Evolutionary conservation across 1,140 invertebrate species (phyloP).

Genomic region (Camponotus pennsylvanicus): DNA sequence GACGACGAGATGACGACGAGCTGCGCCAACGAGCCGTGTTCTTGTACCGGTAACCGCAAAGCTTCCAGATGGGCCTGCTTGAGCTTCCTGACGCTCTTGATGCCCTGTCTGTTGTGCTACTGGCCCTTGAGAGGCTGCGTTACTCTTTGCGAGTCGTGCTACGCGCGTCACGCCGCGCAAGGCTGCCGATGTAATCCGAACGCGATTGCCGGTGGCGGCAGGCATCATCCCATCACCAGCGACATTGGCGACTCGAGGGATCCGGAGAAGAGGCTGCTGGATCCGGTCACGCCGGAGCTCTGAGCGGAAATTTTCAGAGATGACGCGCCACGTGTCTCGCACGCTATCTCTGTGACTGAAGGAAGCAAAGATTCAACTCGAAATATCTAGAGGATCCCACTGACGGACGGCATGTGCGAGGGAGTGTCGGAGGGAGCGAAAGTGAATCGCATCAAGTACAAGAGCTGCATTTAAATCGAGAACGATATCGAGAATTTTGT

Average conservation of each 20-base stretch:
- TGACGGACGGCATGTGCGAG: slow-evolving; percentile 73
- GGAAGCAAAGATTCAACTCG: neutral
- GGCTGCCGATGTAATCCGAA: slow-evolving; percentile 89
- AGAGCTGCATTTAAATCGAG: slow-evolving; percentile 84
- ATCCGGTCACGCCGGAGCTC: slow-evolving; percentile 83
- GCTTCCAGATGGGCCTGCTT: slow-evolving; percentile 94
- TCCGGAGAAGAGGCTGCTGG: slow-evolving; percentile 84
- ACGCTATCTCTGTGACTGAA: neutral
- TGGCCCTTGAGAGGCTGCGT: slow-evolving; percentile 95
- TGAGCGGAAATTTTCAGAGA: slow-evolving; percentile 70
- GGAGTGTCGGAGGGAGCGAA: slow-evolving; percentile 81
- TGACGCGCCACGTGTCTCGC: neutral
- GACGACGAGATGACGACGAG: slow-evolving; percentile 86
- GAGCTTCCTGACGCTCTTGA: slow-evolving; percentile 91
- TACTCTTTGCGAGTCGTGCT: slow-evolving; percentile 92
- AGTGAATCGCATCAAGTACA: slow-evolving; percentile 83
- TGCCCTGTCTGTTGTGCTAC: slow-evolving; percentile 96
- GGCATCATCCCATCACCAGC: slow-evolving; percentile 83
- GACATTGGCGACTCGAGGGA: slow-evolving; percentile 81
- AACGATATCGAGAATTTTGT: slow-evolving; percentile 59
- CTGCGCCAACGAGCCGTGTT: slow-evolving; percentile 95
- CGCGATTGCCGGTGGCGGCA: slow-evolving; percentile 83
- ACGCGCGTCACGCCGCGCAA: slow-evolving; percentile 91
- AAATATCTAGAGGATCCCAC: neutral
- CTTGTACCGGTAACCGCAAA: slow-evolving; percentile 91